phyloP scores from a whole-genome alignment of 2,888 invertebrate species.

The Chrysolina haemoptera region DNA sequence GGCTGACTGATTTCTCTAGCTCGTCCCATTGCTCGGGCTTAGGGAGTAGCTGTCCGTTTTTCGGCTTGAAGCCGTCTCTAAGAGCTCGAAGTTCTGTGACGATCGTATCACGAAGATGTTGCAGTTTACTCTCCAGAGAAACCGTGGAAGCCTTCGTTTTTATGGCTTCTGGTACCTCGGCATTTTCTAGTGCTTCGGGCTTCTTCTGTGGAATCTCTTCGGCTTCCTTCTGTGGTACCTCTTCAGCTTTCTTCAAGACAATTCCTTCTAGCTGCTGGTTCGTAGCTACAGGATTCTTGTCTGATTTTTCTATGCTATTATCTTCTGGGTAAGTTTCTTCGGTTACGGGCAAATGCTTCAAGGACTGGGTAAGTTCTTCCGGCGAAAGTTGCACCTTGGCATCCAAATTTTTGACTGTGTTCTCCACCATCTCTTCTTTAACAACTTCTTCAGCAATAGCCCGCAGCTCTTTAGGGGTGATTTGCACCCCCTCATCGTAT shows the following conservation, averaged over 20 bases:
- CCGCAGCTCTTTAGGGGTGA: slow-evolving; percentile 23
- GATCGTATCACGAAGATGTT: slow-evolving; percentile 45
- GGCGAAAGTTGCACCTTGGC: slow-evolving; percentile 60
- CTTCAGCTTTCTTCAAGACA: background rate
- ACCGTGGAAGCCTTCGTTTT: background rate
- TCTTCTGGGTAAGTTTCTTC: slow-evolving; percentile 11
- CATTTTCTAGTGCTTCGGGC: slow-evolving; percentile 19
- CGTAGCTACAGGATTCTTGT: background rate
- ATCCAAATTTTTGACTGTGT: slow-evolving; percentile 56
- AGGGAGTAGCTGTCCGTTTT: slow-evolving; percentile 41
- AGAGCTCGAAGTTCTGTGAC: slow-evolving; percentile 47
- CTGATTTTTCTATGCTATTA: slow-evolving; percentile 25
- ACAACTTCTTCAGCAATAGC: slow-evolving; percentile 24
- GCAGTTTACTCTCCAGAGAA: slow-evolving; percentile 29
- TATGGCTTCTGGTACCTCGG: background rate
- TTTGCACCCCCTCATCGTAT: slow-evolving; percentile 55
- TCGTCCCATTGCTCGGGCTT: slow-evolving; percentile 51
- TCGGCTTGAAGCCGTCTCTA: slow-evolving; percentile 49
- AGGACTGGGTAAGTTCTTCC: slow-evolving; percentile 45
- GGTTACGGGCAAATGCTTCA: slow-evolving; percentile 42
- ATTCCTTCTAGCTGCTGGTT: background rate
- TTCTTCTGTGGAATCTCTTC: background rate
- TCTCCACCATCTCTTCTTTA: slow-evolving; percentile 51
- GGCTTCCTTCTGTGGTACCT: background rate
- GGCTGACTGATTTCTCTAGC: slow-evolving; percentile 50